These are phyloP conservation scores for Propithecus coquereli DNA, from an alignment of 2,113 vertebrate genomes.

Conservation along the genomic window DNA sequence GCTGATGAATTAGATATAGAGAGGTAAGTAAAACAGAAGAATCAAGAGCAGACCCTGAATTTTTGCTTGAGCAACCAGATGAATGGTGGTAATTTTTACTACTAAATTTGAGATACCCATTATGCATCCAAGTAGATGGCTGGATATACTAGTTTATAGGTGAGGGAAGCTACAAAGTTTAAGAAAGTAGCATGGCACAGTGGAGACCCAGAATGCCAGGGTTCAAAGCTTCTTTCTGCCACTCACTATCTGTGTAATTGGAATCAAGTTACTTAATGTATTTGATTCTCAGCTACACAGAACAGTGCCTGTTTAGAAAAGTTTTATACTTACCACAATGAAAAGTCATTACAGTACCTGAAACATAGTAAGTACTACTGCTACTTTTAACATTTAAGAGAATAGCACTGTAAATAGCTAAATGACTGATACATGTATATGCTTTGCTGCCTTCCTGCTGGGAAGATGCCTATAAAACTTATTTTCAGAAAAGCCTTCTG, in stretches of 20 bases:
- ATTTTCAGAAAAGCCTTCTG: neutral
- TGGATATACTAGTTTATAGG: neutral
- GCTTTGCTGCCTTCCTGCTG: neutral
- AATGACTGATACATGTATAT: neutral
- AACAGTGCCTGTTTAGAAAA: neutral
- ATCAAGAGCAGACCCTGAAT: neutral
- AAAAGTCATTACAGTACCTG: neutral
- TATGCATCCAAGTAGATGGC: neutral
- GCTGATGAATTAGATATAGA: neutral
- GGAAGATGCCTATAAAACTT: neutral
- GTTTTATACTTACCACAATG: neutral
- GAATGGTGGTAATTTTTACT: neutral
- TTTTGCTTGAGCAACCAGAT: neutral
- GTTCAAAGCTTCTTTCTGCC: neutral
- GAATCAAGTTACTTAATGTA: neutral
- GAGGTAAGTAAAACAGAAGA: neutral
- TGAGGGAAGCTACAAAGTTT: neutral
- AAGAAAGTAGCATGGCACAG: neutral
- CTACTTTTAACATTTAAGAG: neutral
- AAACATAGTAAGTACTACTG: neutral
- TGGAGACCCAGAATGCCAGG: neutral
- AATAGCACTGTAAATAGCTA: neutral
- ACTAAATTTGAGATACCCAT: neutral
- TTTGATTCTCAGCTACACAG: neutral
- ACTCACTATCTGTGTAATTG: neutral